Percentiles rank a stretch among this genome's conserved stretches.
These are phyloP conservation scores for Anguilla rostrata DNA, from an alignment of 2,113 vertebrate genomes.

Conservation along the genomic window DNA sequence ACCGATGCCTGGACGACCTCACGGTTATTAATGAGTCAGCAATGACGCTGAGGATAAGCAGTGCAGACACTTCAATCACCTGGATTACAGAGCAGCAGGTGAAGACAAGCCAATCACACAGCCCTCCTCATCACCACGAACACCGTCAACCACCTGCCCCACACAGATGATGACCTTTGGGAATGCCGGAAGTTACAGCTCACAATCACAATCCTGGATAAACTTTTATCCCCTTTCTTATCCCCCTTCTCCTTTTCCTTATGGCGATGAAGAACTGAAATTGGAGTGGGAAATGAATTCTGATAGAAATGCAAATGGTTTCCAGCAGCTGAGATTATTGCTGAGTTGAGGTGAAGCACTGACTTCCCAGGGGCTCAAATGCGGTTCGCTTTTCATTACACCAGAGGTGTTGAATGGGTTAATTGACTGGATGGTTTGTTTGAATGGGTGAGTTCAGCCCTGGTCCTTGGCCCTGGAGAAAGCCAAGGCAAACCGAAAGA, in stretches of 20 bases:
- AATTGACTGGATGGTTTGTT: no score
- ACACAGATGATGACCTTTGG: background rate
- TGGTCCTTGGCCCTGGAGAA: no score
- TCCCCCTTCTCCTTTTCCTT: background rate
- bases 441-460: no score
- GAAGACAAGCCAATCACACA: slow-evolving; percentile 16
- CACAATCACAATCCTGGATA: no score
- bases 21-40: slow-evolving; percentile 54
- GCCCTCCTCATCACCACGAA: background rate
- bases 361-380: no score
- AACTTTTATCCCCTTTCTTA: background rate
- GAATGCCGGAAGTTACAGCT: background rate
- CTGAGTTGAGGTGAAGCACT: no score
- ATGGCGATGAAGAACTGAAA: background rate
- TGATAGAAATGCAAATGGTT: no score
- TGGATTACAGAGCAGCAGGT: slow-evolving; percentile 40
- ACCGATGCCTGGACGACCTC: slow-evolving; percentile 34
- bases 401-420: no score
- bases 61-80: slow-evolving; percentile 52
- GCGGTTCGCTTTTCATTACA: no score
- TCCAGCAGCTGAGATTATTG: no score
- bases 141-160: background rate
- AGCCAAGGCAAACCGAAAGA: no score
- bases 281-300: no score
- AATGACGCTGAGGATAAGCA: slow-evolving; percentile 29